phyloP scores from a whole-genome alignment of 1,140 invertebrate genomes.

The Bombus picipes region DNA sequence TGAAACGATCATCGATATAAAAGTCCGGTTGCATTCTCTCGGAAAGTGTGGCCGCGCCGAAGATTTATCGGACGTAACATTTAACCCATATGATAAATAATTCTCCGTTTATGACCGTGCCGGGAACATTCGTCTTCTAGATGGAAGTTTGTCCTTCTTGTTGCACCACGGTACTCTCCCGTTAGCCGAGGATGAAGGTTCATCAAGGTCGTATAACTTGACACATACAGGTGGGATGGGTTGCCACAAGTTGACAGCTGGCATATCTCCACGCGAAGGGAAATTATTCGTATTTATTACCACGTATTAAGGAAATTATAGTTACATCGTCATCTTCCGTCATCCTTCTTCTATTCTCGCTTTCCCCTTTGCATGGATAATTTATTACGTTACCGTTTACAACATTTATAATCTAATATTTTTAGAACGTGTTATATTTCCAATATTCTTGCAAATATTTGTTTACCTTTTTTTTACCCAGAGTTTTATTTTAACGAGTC shows the following conservation, averaged over 20 bases:
- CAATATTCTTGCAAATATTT: too few relatives aligned
- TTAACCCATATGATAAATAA: constrained; percentile 64
- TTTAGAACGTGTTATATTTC: too few relatives aligned
- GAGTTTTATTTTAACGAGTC: too few relatives aligned
- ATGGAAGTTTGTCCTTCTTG: constrained; percentile 33
- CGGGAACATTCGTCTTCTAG: constrained; percentile 44
- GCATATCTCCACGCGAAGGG: not conserved
- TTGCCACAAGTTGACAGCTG: not conserved
- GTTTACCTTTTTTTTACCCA: too few relatives aligned
- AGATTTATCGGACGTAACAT: constrained; percentile 61
- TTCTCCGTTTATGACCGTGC: constrained; percentile 49
- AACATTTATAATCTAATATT: too few relatives aligned
- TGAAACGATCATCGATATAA: constrained; percentile 61
- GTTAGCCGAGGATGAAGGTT: constrained; percentile 40
- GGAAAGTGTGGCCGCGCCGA: constrained; percentile 42
- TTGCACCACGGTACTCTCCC: constrained; percentile 30
- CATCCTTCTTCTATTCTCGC: not conserved
- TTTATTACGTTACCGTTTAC: too few relatives aligned
- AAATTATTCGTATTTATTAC: not conserved
- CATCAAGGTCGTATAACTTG: constrained; percentile 31
- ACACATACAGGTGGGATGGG: not conserved
- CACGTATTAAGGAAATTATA: not conserved
- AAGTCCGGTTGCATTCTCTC: constrained; percentile 53
- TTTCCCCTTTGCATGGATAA: not conserved
- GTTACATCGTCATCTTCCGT: not conserved